Conservation (phyloP, 2,888 invertebrate genomes). For the Caenorhabditis afra region DNA sequence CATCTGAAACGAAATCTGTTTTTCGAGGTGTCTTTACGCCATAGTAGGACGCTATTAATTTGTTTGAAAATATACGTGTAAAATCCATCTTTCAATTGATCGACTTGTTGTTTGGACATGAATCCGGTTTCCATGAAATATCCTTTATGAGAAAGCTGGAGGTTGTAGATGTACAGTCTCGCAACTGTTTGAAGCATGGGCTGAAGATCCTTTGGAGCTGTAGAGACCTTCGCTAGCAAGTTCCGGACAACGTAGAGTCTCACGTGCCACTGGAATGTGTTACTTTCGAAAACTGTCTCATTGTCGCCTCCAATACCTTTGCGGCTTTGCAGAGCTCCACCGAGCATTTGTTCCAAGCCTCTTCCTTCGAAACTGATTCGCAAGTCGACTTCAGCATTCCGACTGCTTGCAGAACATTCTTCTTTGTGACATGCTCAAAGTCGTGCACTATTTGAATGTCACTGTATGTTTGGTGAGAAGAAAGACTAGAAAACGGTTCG, state of each 20-base stretch:
- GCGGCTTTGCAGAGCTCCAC: constrained; percentile 90
- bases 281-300: not conserved
- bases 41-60: no score
- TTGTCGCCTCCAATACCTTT: constrained; percentile 83
- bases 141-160: constrained; percentile 58
- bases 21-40: no score
- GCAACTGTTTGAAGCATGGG: constrained; percentile 62
- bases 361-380: constrained; percentile 84
- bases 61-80: constrained; percentile 48
- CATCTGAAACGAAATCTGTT: constrained; percentile 22
- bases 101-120: constrained; percentile 68
- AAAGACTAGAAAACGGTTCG: constrained; percentile 14
- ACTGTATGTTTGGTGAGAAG: constrained; percentile 27
- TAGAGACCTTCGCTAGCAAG: constrained; percentile 82
- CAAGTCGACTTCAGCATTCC: constrained; percentile 54
- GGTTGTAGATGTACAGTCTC: constrained; percentile 62
- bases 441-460: constrained; percentile 66
- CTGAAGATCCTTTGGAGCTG: constrained; percentile 82
- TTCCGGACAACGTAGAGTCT: constrained; percentile 88
- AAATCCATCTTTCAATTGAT: constrained; percentile 61
- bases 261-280: constrained; percentile 86
- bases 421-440: constrained; percentile 74
- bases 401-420: constrained; percentile 65
- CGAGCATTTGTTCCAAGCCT: constrained; percentile 91
- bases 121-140: constrained; percentile 68